Evolutionary conservation across 2,797 vertebrate genomes (phyloP), one percentile per base, ranked within the genome.

Genomic region (Anguilla obscura): DNA sequence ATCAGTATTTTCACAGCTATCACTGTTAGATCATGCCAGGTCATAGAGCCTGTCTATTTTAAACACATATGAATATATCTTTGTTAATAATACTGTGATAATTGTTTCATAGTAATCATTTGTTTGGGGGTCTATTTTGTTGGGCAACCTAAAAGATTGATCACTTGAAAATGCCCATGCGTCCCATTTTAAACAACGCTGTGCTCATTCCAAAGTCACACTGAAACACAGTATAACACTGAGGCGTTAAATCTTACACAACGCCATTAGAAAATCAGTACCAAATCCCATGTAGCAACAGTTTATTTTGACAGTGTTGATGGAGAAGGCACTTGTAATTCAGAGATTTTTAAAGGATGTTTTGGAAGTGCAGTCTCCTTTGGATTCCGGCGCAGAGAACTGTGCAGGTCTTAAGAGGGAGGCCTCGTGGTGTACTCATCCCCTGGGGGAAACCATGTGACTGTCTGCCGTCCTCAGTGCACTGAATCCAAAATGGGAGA

Each of bases 401-500:
- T 21, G 21, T 50, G 79, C 8, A n/a, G 4, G 40, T 21, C 76
- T 21, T 80, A 8, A 80, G 76, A 24, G 33, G 30, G 79, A 24
- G 21, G 5, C 40, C 21, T 50, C 18, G 24, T 24, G 21, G 8
- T n/a, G 9, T 50, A 9, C 45, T 50, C 79, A n/a, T 1, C 21
- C 33, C 79, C 45, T 21, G 40, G 45, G 45, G 40, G 16, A 2
- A 24, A 82, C 24, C 79, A 82, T 50, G 79, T 82, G 79, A 82
- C 21, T 50, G 79, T 50, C 21, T 82, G 79, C 18, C 2, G 9
- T 82, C 9, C 40, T 50, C 45, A 82, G 40, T 82, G 45, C 74
- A 79, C 74, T 40, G 74, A 79, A 79, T 79, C 74, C 36, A 79
- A 16, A 76, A 76, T 36, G 16, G 16, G 74, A 45, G 74, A 79